Percentiles rank a stretch among this genome's conserved stretches.
These are phyloP conservation scores for Drosophila incognita DNA, from an alignment of 2,888 invertebrate genomes.

Conservation along the genomic window DNA sequence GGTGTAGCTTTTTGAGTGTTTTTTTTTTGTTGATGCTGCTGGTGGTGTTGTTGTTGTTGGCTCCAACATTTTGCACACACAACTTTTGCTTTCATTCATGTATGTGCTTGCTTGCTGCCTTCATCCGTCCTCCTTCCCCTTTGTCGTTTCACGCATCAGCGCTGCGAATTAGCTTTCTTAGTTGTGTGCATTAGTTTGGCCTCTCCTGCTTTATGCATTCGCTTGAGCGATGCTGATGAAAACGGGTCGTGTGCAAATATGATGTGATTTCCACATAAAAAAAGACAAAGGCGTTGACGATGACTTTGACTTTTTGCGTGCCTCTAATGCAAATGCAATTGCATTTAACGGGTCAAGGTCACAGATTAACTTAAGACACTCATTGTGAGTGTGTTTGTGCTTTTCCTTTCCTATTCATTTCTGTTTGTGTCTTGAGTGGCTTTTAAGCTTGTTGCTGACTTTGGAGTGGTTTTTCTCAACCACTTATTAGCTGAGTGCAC, in stretches of 20 bases:
- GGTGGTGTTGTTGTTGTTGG: not conserved
- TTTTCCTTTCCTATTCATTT: constrained; percentile 3
- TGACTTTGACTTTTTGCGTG: constrained; percentile 29
- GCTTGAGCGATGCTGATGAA: constrained; percentile 25
- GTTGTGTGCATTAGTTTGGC: constrained; percentile 55
- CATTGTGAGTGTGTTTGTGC: not conserved
- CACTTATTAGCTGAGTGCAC: constrained; percentile 13
- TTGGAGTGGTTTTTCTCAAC: constrained; percentile 13
- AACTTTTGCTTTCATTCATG: constrained; percentile 60
- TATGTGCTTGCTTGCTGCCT: constrained; percentile 7
- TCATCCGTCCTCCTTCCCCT: not conserved
- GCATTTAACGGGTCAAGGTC: constrained; percentile 54
- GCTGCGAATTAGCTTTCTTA: constrained; percentile 63
- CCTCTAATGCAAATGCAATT: constrained; percentile 43
- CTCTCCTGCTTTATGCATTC: constrained; percentile 39
- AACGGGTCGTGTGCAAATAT: constrained; percentile 35
- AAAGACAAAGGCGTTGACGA: constrained; percentile 15
- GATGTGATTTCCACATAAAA: constrained; percentile 39
- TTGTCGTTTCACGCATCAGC: constrained; percentile 57
- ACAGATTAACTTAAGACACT: constrained; percentile 32
- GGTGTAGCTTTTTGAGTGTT: constrained; percentile 48
- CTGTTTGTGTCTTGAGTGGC: constrained; percentile 9
- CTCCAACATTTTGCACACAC: constrained; percentile 20
- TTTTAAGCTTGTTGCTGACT: constrained; percentile 28
- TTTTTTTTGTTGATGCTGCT: not conserved